These are phyloP conservation scores for Zaprionus camerounensis DNA, from an alignment of 1,140 invertebrate genomes.

Conservation along the genomic window DNA sequence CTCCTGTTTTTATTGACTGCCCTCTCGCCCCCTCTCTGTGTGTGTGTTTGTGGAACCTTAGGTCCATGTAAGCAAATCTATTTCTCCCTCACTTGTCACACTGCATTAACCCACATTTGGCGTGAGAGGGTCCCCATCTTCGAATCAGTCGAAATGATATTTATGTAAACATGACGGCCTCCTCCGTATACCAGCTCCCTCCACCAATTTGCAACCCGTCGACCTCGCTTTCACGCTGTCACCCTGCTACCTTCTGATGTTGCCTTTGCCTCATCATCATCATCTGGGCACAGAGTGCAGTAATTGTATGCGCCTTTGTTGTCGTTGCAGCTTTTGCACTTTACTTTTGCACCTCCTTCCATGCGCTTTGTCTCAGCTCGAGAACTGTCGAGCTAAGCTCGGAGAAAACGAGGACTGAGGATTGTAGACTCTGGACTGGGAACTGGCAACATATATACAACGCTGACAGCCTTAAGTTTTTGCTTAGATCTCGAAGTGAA, in stretches of 20 bases:
- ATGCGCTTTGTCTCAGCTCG: constrained; percentile 65
- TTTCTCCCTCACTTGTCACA: neutral
- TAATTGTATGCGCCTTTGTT: constrained; percentile 79
- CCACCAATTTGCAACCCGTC: constrained; percentile 2
- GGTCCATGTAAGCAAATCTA: neutral
- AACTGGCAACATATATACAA: neutral
- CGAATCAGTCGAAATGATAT: constrained; percentile 75
- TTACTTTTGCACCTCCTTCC: constrained; percentile 73
- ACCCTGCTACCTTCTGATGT: neutral
- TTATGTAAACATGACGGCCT: constrained; percentile 72
- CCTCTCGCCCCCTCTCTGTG: neutral
- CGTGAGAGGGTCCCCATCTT: constrained; percentile 26
- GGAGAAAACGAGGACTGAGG: constrained; percentile 48
- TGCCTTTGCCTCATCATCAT: neutral
- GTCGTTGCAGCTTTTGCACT: constrained; percentile 78
- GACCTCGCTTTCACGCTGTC: no score
- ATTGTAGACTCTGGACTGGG: neutral
- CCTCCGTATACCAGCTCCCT: constrained; percentile 8
- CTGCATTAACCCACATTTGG: constrained; percentile 52
- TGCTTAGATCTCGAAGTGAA: constrained; percentile 58
- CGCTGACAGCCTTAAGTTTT: constrained; percentile 13
- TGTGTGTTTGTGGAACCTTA: neutral
- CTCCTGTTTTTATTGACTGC: neutral
- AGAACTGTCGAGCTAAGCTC: constrained; percentile 50
- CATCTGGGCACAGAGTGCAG: constrained; percentile 50